A percentile compares a stretch with the other conserved stretches of the same genome.
These are phyloP conservation scores for Phalacrocorax aristotelis DNA, from an alignment of 2,113 vertebrate genomes.

Conservation along the genomic window DNA sequence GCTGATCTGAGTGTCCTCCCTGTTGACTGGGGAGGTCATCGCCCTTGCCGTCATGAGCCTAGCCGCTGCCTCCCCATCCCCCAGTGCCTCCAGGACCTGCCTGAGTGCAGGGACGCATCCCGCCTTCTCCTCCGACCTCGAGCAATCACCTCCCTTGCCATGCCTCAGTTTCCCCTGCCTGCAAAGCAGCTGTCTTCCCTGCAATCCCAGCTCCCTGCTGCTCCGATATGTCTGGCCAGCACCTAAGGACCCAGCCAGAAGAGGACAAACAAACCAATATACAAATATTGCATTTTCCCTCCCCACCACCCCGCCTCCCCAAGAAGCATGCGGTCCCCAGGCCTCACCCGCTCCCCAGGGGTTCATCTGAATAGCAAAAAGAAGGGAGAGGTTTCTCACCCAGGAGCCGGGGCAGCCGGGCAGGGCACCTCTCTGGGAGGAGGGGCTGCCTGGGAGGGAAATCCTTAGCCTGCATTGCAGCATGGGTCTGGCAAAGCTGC, in stretches of 20 bases:
- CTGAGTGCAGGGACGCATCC: neutral
- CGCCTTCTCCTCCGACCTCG: neutral
- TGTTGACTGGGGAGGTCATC: neutral
- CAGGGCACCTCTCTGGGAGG: neutral
- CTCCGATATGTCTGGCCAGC: neutral
- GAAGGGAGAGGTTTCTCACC: conserved; percentile 41
- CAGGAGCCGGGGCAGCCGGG: neutral
- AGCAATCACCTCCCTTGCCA: neutral
- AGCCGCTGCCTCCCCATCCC: neutral
- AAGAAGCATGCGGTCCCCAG: neutral
- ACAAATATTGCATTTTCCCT: conserved; percentile 1
- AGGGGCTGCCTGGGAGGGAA: neutral
- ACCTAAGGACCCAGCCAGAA: neutral
- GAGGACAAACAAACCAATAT: conserved; percentile 23
- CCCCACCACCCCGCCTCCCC: neutral
- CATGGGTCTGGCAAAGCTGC: neutral
- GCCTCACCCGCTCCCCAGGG: conserved; percentile 40
- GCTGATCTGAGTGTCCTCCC: neutral
- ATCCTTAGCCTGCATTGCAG: neutral
- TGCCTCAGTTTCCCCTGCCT: conserved; percentile 6
- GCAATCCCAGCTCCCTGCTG: rapidly evolving
- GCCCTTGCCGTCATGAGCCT: rapidly evolving
- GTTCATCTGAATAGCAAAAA: conserved; percentile 52
- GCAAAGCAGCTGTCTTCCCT: neutral
- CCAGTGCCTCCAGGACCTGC: neutral